Percentiles rank a stretch among this genome's conserved stretches.
Evolutionary conservation across 2,888 invertebrate genomes (phyloP).

Genomic region (Lasiommata megera): DNA sequence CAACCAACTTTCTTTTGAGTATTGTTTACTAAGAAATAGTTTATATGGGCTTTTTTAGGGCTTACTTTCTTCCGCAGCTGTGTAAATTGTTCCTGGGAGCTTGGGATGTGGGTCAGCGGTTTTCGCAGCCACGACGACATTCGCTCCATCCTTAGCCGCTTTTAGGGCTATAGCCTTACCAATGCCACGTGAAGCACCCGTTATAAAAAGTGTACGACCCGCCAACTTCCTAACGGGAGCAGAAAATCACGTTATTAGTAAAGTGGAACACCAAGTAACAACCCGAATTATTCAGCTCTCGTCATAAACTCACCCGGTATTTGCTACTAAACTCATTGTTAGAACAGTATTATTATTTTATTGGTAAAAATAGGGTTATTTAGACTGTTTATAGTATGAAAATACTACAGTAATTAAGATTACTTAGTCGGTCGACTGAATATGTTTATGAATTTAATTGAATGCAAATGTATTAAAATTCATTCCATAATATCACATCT

Average conservation of each 20-base stretch:
- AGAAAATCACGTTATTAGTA: constrained; percentile 25
- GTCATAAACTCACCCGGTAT: constrained; percentile 63
- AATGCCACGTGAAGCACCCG: constrained; percentile 97
- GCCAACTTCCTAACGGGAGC: constrained; percentile 79
- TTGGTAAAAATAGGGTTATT: neutral
- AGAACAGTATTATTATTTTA: no score
- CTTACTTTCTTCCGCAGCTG: constrained; percentile 93
- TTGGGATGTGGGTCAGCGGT: constrained; percentile 95
- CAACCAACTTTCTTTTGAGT: neutral
- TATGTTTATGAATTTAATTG: no score
- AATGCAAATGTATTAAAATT: no score
- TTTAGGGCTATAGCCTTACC: constrained; percentile 97
- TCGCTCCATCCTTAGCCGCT: constrained; percentile 95
- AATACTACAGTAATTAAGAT: no score
- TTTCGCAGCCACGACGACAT: constrained; percentile 95
- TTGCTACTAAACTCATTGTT: constrained; percentile 73
- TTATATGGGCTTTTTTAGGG: constrained; percentile 25
- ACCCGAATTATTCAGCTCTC: constrained; percentile 8
- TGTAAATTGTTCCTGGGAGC: constrained; percentile 94
- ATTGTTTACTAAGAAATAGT: neutral
- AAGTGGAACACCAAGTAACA: constrained; percentile 31
- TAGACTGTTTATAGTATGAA: no score
- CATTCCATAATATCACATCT: no score
- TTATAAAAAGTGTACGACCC: constrained; percentile 95
- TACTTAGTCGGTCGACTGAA: no score